Conservation (phyloP, 2,888 invertebrate genomes). For the Cheilosia grossa region DNA sequence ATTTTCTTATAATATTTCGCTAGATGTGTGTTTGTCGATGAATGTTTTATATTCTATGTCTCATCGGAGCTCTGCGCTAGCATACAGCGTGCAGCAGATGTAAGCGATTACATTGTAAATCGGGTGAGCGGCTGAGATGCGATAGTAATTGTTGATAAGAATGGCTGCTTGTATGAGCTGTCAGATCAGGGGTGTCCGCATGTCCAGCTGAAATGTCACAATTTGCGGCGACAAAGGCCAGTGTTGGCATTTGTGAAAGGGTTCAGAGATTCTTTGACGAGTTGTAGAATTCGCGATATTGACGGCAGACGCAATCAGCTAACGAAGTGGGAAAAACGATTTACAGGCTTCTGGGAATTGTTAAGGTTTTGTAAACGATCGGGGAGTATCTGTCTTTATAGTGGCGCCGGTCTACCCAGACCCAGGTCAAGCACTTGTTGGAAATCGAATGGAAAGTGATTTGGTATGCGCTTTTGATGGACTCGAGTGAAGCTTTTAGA, state of each 20-base stretch:
- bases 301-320: background rate
- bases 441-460: no score
- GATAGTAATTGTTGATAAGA: slow-evolving; percentile 42
- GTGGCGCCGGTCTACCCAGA: no score
- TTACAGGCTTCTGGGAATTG: background rate
- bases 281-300: background rate
- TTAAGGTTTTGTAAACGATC: no score
- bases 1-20: slow-evolving; percentile 8
- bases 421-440: no score
- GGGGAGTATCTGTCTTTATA: no score
- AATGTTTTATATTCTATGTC: slow-evolving; percentile 30
- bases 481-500: no score
- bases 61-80: slow-evolving; percentile 50
- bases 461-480: no score
- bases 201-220: slow-evolving; percentile 40
- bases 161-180: slow-evolving; percentile 37
- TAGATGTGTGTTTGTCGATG: background rate
- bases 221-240: slow-evolving; percentile 18
- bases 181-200: slow-evolving; percentile 20
- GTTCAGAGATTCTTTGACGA: background rate
- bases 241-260: slow-evolving; percentile 30
- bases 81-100: slow-evolving; percentile 26
- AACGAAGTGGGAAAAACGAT: background rate
- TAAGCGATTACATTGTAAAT: slow-evolving; percentile 38
- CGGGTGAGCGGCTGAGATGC: slow-evolving; percentile 1